Base-by-base conservation (phyloP, 2,113 vertebrate species). In the Oenanthe melanoleuca region DNA sequence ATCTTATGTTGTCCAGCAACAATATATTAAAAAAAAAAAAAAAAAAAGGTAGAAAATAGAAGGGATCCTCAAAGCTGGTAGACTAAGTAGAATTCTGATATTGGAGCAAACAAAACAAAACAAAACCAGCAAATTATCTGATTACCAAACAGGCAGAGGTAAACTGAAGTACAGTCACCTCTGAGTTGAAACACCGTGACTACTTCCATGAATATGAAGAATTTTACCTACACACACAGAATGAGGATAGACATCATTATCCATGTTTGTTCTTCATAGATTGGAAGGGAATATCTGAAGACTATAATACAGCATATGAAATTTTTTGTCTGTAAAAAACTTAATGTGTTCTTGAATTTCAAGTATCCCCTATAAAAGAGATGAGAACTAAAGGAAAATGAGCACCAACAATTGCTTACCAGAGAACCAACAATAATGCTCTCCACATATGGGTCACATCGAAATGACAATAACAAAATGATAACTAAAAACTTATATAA, bases 241-340 rank as follows among this genome's bases (percentile, higher is more conserved):
- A 78, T 11, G 12, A 70, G 28, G 17, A 47, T 2, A 42, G 21
- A 40, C 2, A 22, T 28, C 6, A 53, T 24, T 29, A 56, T 2
- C 8, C 1, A 37, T 18, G 20, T 47, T 78, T 61, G 16, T 9
- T 80, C 71, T n/a, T 53, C 11, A 16, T 0, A 34, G 18, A 11
- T 34, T 65, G 12, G 12, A 50, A 67, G 17, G 44, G 21, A 64
- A 26, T 69, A 69, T 28, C 55, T 60, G 71, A 87, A 55, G 45
- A 20, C 9, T 55, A 5, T 20, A 59, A 57, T 7, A 45, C 0
- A 79, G 18, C 17, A 73, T 19, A 22, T 0, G 0, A 20, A 5
- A 11, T 42, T 85, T 45, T 74, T 59, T 21, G 1, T 31, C 69
- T 5, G 4, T 50, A 24, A 8, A 75, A 80, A 88, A 82, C 49